Percentiles rank a stretch among this genome's conserved stretches.
These are phyloP conservation scores for Malachius bipustulatus DNA, from an alignment of 2,888 invertebrate species.

Conservation along the genomic window DNA sequence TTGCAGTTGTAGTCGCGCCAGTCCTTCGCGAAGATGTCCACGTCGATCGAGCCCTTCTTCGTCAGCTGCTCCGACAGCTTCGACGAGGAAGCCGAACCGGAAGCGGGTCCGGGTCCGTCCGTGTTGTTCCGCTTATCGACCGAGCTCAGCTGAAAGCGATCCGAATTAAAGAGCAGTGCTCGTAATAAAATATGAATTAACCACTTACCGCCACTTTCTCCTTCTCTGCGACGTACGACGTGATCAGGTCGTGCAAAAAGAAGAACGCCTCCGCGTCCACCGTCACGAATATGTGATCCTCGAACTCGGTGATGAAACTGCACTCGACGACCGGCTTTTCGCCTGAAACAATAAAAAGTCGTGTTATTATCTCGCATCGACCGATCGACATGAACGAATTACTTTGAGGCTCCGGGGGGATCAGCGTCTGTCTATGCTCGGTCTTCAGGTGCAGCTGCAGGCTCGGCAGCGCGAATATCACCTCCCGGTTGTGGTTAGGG, in stretches of 20 bases:
- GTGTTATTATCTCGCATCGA: no score
- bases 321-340: conserved; percentile 85
- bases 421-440: conserved; percentile 71
- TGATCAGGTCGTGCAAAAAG: conserved; percentile 93
- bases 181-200: neutral
- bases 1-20: conserved; percentile 86
- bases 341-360: conserved; percentile 37
- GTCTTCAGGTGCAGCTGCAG: conserved; percentile 88
- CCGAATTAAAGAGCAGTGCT: neutral
- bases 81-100: conserved; percentile 22
- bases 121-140: conserved; percentile 23
- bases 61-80: conserved; percentile 19
- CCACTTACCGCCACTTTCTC: conserved; percentile 57
- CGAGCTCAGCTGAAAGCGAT: conserved; percentile 22
- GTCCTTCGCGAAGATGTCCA: conserved; percentile 64
- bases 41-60: conserved; percentile 34
- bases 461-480: conserved; percentile 92
- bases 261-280: conserved; percentile 97
- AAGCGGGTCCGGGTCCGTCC: conserved; percentile 19
- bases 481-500: conserved; percentile 77
- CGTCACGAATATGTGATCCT: conserved; percentile 95
- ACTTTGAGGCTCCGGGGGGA: conserved; percentile 56
- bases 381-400: conserved; percentile 24
- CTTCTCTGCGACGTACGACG: conserved; percentile 89
- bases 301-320: conserved; percentile 96